A percentile compares a stretch with the other conserved stretches of the same genome.
These are phyloP conservation scores for Scaptomyza tumidula DNA, from an alignment of 2,888 invertebrate species.

Conservation along the genomic window DNA sequence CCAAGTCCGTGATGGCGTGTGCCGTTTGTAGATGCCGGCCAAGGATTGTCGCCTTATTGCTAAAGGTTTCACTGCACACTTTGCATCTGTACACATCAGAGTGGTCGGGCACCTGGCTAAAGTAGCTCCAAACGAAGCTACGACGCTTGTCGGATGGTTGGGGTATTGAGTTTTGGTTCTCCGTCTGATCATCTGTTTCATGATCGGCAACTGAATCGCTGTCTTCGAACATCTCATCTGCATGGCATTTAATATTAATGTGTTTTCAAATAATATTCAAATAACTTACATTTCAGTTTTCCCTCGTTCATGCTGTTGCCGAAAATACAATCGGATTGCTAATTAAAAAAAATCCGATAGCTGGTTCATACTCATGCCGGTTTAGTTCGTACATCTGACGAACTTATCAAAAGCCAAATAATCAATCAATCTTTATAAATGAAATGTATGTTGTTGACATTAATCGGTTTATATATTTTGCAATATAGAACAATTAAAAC, in stretches of 20 bases:
- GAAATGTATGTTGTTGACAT: not conserved
- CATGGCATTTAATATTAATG: not conserved
- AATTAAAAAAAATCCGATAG: conserved; percentile 31
- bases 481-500: not conserved
- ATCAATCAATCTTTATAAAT: not conserved
- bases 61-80: conserved; percentile 70
- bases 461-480: not conserved
- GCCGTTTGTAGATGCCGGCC: conserved; percentile 63
- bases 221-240: conserved; percentile 39
- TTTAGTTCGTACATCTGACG: not conserved
- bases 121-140: conserved; percentile 75
- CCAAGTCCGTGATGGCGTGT: conserved; percentile 53
- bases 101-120: conserved; percentile 56
- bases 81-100: conserved; percentile 57
- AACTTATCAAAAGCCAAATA: not conserved
- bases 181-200: conserved; percentile 32
- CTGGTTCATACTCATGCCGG: conserved; percentile 2
- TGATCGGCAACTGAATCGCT: conserved; percentile 36
- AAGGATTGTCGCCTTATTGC: conserved; percentile 67
- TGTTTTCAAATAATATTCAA: conserved; percentile 7
- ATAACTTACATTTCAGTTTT: conserved; percentile 34
- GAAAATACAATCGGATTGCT: conserved; percentile 29
- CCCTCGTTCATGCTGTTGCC: conserved; percentile 33
- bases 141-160: conserved; percentile 32
- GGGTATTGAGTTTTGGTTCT: conserved; percentile 41